Evolutionary conservation across 2,888 invertebrate genomes (phyloP).

Genomic region (Aleiodes leptofemur): DNA sequence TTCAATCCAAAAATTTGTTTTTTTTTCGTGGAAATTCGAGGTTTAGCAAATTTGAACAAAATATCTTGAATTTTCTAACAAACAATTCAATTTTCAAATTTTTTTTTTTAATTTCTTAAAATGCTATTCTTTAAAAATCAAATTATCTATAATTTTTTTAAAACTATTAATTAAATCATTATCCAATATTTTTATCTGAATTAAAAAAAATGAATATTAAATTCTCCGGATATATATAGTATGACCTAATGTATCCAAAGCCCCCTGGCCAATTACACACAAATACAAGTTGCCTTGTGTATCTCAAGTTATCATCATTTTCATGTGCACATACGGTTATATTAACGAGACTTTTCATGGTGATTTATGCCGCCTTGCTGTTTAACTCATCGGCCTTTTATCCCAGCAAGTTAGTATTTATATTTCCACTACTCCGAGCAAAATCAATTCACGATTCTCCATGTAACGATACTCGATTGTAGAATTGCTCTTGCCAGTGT

Average conservation of each 20-base stretch:
- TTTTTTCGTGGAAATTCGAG: no score
- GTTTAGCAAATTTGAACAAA: no score
- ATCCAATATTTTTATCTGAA: no score
- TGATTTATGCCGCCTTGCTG: slow-evolving; percentile 27
- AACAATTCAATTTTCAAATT: no score
- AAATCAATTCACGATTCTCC: slow-evolving; percentile 28
- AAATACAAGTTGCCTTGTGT: slow-evolving; percentile 44
- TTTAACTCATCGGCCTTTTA: slow-evolving; percentile 18
- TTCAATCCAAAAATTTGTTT: no score
- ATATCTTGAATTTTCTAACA: no score
- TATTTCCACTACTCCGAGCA: slow-evolving; percentile 31
- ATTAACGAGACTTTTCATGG: slow-evolving; percentile 19
- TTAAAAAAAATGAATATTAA: not conserved
- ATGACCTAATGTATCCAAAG: slow-evolving; percentile 15
- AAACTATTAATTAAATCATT: no score
- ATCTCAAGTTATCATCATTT: slow-evolving; percentile 44
- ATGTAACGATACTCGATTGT: slow-evolving; percentile 10
- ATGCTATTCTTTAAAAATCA: no score
- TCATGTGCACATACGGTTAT: slow-evolving; percentile 41
- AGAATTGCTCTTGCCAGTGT: not conserved
- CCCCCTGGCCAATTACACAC: slow-evolving; percentile 42
- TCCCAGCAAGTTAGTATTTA: slow-evolving; percentile 35
- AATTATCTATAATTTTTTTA: no score
- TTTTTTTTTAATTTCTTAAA: no score
- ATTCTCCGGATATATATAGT: not conserved